Conservation (phyloP, 2,888 invertebrate genomes). For the Seladonia tumulorum region DNA sequence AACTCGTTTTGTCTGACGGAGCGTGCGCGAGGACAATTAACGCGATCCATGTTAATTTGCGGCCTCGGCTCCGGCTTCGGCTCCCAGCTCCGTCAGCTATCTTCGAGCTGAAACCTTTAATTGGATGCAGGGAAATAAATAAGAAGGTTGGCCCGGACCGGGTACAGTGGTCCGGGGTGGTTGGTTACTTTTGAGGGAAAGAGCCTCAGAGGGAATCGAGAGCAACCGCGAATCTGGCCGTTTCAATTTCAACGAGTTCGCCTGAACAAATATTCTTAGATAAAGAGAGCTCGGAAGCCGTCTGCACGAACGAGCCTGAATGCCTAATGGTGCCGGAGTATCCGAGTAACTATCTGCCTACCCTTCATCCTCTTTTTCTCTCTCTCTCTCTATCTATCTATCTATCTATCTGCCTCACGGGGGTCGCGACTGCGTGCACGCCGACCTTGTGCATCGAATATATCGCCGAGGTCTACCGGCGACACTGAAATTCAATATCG, state of each 20-base stretch:
- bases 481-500: conserved; percentile 69
- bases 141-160: conserved; percentile 36
- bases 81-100: not conserved
- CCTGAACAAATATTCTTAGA: conserved; percentile 77
- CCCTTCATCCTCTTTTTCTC: not conserved
- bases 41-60: conserved; percentile 54
- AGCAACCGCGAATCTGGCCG: conserved; percentile 69
- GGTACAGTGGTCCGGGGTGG: not conserved
- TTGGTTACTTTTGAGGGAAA: conserved; percentile 38
- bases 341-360: conserved; percentile 52
- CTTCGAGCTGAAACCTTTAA: conserved; percentile 43
- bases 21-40: conserved; percentile 47
- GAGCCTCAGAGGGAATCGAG: conserved; percentile 57
- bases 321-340: conserved; percentile 68
- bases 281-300: conserved; percentile 70
- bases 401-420: not conserved
- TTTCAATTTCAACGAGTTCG: conserved; percentile 75
- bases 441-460: conserved; percentile 27
- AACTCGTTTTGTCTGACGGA: conserved; percentile 26
- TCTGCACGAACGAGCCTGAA: conserved; percentile 66
- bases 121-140: conserved; percentile 52
- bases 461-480: conserved; percentile 14
- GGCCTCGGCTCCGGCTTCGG: not conserved
- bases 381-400: not conserved
- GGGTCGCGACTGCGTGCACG: conserved; percentile 38